These are phyloP conservation scores for Diachrysia chrysitis DNA, from an alignment of 2,888 invertebrate species.

Conservation along the genomic window DNA sequence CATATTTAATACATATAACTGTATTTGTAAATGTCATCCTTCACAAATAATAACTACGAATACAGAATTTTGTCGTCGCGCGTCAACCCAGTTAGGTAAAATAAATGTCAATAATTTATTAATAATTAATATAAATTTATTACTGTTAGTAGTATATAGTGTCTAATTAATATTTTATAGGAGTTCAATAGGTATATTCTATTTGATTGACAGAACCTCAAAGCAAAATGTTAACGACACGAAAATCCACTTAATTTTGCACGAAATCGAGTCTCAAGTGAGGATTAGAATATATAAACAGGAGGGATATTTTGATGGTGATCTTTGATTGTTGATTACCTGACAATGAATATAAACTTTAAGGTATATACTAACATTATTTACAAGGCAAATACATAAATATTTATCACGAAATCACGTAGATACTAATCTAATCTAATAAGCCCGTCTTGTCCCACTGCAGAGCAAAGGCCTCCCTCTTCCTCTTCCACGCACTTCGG, in stretches of 20 bases:
- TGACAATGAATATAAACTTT: conserved; percentile 12
- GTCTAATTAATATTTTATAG: conserved; percentile 57
- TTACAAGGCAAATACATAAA: too few relatives aligned
- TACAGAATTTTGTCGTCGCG: too few relatives aligned
- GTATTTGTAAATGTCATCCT: too few relatives aligned
- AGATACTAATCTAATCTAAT: too few relatives aligned
- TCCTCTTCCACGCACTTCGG: too few relatives aligned
- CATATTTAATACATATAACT: too few relatives aligned
- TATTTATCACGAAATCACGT: too few relatives aligned
- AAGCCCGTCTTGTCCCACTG: too few relatives aligned
- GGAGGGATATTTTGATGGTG: conserved; percentile 11
- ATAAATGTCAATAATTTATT: conserved; percentile 15
- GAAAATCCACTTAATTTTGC: conserved; percentile 66
- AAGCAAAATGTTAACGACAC: conserved; percentile 66
- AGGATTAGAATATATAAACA: conserved; percentile 19
- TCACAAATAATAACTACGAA: too few relatives aligned
- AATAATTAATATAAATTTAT: conserved; percentile 43
- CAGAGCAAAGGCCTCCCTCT: too few relatives aligned
- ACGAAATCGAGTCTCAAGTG: conserved; percentile 36
- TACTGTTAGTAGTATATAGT: conserved; percentile 22
- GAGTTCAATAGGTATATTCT: conserved; percentile 52
- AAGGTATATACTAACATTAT: too few relatives aligned
- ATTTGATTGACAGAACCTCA: conserved; percentile 63
- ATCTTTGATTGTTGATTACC: conserved; percentile 11
- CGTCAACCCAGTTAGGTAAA: neutral